phyloP scores from a whole-genome alignment of 2,888 invertebrate species.

The Brenthis ino region DNA sequence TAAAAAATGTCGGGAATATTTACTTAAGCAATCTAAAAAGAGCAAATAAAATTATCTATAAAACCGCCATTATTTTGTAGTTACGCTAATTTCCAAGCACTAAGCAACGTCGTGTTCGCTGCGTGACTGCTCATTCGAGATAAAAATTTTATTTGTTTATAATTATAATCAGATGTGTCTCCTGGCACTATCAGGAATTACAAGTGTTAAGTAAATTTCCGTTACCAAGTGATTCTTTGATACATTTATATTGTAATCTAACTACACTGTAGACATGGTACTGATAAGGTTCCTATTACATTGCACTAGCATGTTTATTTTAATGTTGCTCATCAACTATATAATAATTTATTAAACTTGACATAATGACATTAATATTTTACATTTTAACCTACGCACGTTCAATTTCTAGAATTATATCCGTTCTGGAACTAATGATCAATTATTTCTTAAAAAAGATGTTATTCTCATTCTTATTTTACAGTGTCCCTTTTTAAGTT shows the following conservation, averaged over 20 bases:
- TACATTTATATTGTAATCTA: constrained; percentile 12
- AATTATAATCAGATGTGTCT: constrained; percentile 35
- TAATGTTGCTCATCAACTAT: constrained; percentile 3
- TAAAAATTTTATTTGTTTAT: constrained; percentile 40
- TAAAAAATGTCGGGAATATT: not conserved
- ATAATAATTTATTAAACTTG: constrained; percentile 19
- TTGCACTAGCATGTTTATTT: constrained; percentile 8
- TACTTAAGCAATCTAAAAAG: constrained; percentile 13
- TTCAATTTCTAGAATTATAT: no score
- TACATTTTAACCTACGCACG: not conserved
- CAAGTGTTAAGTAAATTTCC: constrained; percentile 40
- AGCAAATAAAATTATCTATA: constrained; percentile 9
- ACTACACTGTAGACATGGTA: constrained; percentile 3
- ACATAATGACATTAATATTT: constrained; percentile 16
- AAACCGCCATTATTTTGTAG: constrained; percentile 2
- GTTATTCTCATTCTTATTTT: no score
- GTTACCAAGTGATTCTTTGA: constrained; percentile 19
- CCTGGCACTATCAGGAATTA: constrained; percentile 5
- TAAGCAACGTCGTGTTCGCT: constrained; percentile 32
- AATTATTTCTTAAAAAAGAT: no score
- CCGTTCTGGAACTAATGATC: no score
- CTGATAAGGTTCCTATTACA: constrained; percentile 14
- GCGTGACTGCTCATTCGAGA: constrained; percentile 38
- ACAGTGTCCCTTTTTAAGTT: no score
- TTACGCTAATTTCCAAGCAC: constrained; percentile 16